Base-by-base conservation (phyloP, 2,888 invertebrate species). In the Drosophila emarginata region DNA sequence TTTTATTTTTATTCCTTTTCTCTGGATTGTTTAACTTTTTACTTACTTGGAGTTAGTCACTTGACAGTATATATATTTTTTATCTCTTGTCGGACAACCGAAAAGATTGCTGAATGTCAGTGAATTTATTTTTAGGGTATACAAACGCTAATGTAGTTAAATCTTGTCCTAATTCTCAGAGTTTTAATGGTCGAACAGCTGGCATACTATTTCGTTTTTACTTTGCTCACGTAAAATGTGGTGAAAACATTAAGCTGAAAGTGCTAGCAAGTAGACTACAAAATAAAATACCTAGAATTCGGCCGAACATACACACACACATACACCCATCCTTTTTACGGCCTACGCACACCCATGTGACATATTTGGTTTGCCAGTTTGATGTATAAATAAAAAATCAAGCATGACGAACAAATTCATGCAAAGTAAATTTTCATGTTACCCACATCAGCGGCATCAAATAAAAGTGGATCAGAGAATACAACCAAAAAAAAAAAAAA, bases 301-400 rank as follows among this genome's bases (percentile, higher is more conserved):
- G 18, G 15, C 15, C 18, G 39, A 12, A 18, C 14, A 40, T 36
- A 51, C 51, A 15, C 39, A 40, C 15, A 51, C 58, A 14, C 61
- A 28, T 53, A n/a, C 54, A 21, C 70, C 59, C 57, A 72, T 72
- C 70, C 70, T 32, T 63, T 45, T 71, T 61, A 57, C 67, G 63
- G 74, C 69, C 69, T 77, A 80, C 71, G 81, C 79, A 84, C 77
- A 79, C 79, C 85, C 85, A 62, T 72, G 79, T 81, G 79, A 75
- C 85, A 79, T 81, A 81, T 82, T 81, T 74, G 72, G 80, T 58
- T 78, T 57, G 68, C 74, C 74, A 58, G 69, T 67, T 74, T 83
- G 77, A 73, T 78, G 85, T 73, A 84, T 87, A 84, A 87, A 87
- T 82, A 84, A 87, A 82, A 82, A 87, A 82, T 81, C 85, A 75